Percentiles rank a stretch among this genome's conserved stretches.
Evolutionary conservation across 2,888 invertebrate genomes (phyloP).

Genomic region (Coenonympha glycerion): DNA sequence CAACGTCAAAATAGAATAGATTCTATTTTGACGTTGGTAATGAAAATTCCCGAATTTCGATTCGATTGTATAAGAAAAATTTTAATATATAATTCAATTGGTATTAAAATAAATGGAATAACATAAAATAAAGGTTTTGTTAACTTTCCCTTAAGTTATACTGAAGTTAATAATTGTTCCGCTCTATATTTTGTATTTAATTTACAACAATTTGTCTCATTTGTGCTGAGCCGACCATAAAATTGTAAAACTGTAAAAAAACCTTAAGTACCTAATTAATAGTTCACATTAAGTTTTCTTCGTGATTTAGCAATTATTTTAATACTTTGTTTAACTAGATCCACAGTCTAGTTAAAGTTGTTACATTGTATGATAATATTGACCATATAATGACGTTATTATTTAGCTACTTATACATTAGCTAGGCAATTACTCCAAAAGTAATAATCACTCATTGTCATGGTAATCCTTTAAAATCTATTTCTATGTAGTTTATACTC

Average conservation of each 20-base stretch:
- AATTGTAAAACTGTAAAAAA: constrained; percentile 63
- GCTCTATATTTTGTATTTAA: background rate
- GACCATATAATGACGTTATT: background rate
- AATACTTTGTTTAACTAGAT: constrained; percentile 33
- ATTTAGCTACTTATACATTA: background rate
- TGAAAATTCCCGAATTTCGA: no score
- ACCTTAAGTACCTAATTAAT: constrained; percentile 47
- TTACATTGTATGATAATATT: constrained; percentile 15
- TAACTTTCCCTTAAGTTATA: no score
- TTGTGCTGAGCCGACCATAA: constrained; percentile 62
- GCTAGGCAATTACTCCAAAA: no score
- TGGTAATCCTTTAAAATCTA: no score
- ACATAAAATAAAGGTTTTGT: no score
- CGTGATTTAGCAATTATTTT: constrained; percentile 33
- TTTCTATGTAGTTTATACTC: no score
- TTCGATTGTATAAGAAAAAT: no score
- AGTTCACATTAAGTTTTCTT: constrained; percentile 41
- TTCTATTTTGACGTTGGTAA: no score
- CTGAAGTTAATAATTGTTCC: background rate
- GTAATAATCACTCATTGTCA: no score
- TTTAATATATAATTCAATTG: no score
- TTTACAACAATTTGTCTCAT: constrained; percentile 37
- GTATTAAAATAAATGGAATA: no score
- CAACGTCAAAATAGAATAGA: no score
- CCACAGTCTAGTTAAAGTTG: constrained; percentile 19